Conservation (phyloP, 2,888 invertebrate species). For the Fragum fragum region DNA sequence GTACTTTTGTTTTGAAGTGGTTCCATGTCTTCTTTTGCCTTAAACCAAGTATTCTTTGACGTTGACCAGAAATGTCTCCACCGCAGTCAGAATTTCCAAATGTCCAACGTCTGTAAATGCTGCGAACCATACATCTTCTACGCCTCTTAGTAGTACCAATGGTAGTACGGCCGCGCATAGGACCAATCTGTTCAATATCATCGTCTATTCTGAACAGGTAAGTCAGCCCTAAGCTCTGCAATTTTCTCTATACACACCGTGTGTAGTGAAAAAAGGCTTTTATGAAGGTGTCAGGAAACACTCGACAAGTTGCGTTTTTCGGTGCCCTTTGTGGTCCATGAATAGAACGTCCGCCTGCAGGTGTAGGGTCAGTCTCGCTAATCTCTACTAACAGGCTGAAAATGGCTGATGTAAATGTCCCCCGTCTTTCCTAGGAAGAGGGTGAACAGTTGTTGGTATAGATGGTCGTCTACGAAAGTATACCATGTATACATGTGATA, state of each 20-base stretch:
- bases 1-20: constrained; percentile 42
- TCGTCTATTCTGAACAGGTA: constrained; percentile 35
- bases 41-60: constrained; percentile 56
- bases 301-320: not conserved
- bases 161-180: constrained; percentile 31
- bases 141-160: constrained; percentile 32
- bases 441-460: constrained; percentile 40
- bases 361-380: constrained; percentile 1
- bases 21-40: constrained; percentile 43
- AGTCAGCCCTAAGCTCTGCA: constrained; percentile 50
- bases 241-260: constrained; percentile 57
- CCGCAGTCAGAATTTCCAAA: constrained; percentile 17
- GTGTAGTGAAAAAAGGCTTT: constrained; percentile 64
- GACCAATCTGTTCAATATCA: constrained; percentile 39
- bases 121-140: constrained; percentile 64
- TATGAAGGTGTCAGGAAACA: constrained; percentile 48
- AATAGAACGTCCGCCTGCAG: constrained; percentile 34
- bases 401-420: constrained; percentile 27
- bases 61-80: constrained; percentile 51
- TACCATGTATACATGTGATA: constrained; percentile 41
- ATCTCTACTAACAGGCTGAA: constrained; percentile 26
- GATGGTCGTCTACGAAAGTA: constrained; percentile 29
- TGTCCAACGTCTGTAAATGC: constrained; percentile 44
- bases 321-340: constrained; percentile 29
- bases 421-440: constrained; percentile 38